phyloP scores from a whole-genome alignment of 2,113 vertebrate species.

The Chiloscyllium plagiosum region DNA sequence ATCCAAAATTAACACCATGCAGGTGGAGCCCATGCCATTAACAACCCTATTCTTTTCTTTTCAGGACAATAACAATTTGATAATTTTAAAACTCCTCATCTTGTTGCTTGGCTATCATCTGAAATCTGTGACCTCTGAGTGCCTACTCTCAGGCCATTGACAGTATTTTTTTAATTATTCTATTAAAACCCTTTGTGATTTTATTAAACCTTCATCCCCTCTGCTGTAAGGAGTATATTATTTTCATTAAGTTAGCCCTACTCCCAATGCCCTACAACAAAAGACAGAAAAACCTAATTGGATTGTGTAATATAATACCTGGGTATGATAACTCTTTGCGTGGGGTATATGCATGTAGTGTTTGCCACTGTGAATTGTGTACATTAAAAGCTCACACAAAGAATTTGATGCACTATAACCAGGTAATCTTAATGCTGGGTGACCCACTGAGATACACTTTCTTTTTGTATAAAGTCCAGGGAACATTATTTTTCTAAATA shows the following conservation, averaged over 20 bases:
- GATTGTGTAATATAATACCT: background rate
- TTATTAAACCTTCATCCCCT: background rate
- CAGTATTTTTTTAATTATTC: background rate
- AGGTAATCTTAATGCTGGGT: background rate
- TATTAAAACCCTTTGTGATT: background rate
- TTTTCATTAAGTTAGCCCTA: background rate
- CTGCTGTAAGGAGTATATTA: background rate
- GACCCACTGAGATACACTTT: background rate
- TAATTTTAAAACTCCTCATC: background rate
- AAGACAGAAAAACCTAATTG: background rate
- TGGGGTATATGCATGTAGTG: background rate
- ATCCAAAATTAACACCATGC: background rate
- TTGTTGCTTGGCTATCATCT: background rate
- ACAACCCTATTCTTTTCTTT: background rate
- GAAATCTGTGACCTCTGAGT: background rate
- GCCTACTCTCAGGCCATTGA: too few relatives aligned
- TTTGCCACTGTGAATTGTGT: too few relatives aligned
- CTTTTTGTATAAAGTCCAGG: background rate
- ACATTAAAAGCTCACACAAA: background rate
- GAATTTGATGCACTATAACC: background rate
- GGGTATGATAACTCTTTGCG: background rate
- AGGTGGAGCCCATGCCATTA: background rate
- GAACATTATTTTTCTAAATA: background rate
- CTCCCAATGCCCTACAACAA: background rate
- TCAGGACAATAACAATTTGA: background rate